phyloP scores from a whole-genome alignment of 2,888 invertebrate species.

The Coelogynopora nodosa region DNA sequence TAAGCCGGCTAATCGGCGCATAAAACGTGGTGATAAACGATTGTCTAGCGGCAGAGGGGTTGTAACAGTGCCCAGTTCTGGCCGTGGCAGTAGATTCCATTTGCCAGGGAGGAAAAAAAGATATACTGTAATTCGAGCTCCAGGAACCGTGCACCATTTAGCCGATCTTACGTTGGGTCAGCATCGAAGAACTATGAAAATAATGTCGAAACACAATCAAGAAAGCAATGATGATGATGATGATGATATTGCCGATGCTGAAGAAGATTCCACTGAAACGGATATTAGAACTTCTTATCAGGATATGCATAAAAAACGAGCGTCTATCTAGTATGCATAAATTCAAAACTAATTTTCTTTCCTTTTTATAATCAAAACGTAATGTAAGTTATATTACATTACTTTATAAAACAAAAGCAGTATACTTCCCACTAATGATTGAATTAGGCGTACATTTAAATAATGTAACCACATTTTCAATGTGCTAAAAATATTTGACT shows the following conservation, averaged over 20 bases:
- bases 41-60: not conserved
- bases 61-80: too few species aligned
- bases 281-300: not conserved
- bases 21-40: not conserved
- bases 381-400: too few species aligned
- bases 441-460: too few species aligned
- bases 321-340: not conserved
- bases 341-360: too few species aligned
- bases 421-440: too few species aligned
- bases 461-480: too few species aligned
- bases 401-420: too few species aligned
- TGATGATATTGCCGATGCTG: not conserved
- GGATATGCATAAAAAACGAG: not conserved
- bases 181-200: not conserved
- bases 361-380: too few species aligned
- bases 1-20: not conserved
- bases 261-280: not conserved
- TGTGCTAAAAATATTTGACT: too few species aligned
- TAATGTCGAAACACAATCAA: not conserved
- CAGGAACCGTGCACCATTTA: constrained; percentile 39
- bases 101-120: constrained; percentile 34
- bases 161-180: not conserved
- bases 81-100: not conserved
- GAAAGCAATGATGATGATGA: not conserved
- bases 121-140: constrained; percentile 35